Conservation (phyloP, 2,113 vertebrate genomes). For the Turnix velox region DNA sequence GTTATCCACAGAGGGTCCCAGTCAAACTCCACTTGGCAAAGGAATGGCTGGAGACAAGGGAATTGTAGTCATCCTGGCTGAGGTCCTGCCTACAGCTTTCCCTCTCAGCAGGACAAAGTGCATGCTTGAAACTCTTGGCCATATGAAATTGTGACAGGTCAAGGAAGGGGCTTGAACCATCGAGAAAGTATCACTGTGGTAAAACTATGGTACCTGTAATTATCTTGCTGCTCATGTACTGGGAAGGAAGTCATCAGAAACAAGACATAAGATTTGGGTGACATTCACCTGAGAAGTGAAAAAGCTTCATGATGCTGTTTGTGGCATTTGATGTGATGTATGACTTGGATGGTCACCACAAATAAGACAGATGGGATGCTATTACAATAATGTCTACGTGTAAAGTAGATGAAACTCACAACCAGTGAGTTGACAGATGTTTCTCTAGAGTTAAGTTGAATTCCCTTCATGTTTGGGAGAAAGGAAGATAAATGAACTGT, state of each 20-base stretch:
- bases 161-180: background rate
- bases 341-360: background rate
- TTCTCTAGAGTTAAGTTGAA: background rate
- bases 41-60: background rate
- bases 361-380: background rate
- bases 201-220: background rate
- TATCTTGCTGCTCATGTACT: background rate
- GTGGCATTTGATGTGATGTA: background rate
- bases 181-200: background rate
- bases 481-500: background rate
- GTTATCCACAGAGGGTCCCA: background rate
- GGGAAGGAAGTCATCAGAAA: background rate
- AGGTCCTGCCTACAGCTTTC: background rate
- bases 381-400: background rate
- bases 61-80: background rate
- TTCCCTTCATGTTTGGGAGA: background rate
- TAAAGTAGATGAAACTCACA: background rate
- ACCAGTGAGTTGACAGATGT: background rate
- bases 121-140: background rate
- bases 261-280: background rate
- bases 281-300: background rate
- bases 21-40: background rate
- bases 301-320: background rate
- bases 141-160: no score
- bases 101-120: background rate